Conservation (phyloP, 2,113 vertebrate genomes). For the Forbesichthys papilliferus region DNA sequence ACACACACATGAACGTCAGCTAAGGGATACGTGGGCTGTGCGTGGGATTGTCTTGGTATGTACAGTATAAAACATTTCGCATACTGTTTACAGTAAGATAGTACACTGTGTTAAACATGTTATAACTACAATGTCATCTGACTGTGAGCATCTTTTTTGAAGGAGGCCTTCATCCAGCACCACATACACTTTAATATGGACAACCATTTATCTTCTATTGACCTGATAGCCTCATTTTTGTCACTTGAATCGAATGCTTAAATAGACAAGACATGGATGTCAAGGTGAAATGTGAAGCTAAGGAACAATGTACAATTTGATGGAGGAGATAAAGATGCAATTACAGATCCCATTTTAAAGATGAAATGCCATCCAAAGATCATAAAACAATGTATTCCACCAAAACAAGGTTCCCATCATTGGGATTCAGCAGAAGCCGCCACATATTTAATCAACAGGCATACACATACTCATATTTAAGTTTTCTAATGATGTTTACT, state of each 20-base stretch:
- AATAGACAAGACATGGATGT: neutral
- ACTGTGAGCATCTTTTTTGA: too few relatives aligned
- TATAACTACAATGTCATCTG: too few relatives aligned
- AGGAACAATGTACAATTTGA: conserved; percentile 2
- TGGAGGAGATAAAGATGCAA: conserved; percentile 7
- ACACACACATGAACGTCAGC: neutral
- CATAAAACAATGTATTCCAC: conserved; percentile 20
- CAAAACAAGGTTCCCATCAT: conserved; percentile 13
- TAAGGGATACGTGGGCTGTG: too few relatives aligned
- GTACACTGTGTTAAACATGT: too few relatives aligned
- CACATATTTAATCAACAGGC: conserved; percentile 47
- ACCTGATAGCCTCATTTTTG: too few relatives aligned
- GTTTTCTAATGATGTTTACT: conserved; percentile 62
- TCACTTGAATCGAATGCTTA: too few relatives aligned
- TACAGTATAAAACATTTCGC: too few relatives aligned
- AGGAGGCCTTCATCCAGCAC: neutral
- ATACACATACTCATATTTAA: neutral
- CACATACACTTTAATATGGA: neutral
- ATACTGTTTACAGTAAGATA: too few relatives aligned
- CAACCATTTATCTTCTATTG: neutral
- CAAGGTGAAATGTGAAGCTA: conserved; percentile 7
- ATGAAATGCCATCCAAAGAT: conserved; percentile 9
- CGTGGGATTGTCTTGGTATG: too few relatives aligned
- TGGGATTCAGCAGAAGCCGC: conserved; percentile 36
- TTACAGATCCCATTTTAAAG: conserved; percentile 15